Base-by-base conservation (phyloP, 2,113 vertebrate species). In the Poicephalus gulielmi region DNA sequence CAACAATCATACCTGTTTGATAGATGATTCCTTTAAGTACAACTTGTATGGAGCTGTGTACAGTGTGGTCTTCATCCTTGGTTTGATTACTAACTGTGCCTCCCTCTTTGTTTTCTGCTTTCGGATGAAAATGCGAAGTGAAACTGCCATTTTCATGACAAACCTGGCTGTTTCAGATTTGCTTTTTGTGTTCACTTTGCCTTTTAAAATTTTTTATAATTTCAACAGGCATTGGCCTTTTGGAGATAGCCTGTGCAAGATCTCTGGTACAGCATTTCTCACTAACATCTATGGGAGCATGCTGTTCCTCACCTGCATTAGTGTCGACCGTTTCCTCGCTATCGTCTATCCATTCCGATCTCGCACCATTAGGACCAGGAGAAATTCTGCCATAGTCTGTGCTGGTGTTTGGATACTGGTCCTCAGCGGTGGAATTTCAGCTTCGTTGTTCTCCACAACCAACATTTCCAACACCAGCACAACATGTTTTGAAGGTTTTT, bases 221-320 rank as follows among this genome's bases (percentile, higher is more conserved):
- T 98, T 99, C 75, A 99, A 99, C 95, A 98, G 99, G 83, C 98
- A 99, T 80, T 99, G 99, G 99, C 99, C 99, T 7, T 99, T 99
- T 6, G 99, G 99, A n/a, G 99, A 99, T 15, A 98, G 97, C 24
- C 97, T 99, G 55, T 99, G 99, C 96, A 99, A 99, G 97, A 98
- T 99, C 33, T 99, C 99, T 1, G 99, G 99, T 17, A 99, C 99
- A 1, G 99, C 99, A 7, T 99, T 99, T 86, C 98, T 99, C 97
- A 99, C 99, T 53, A 99, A 99, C 95, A 99, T 99, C 96, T 99
- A 99, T 0, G 99, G 99, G 86, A 99, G 99, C 97, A 99, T 99
- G 99, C 95, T 99, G 69, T 99, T 99, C 96, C 99, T 99, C 92
- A 99, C 99, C 18, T 99, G 99, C 97, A 99, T 99, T 96, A 99